Conservation (phyloP, 2,888 invertebrate genomes). For the Synanthedon tipuliformis region DNA sequence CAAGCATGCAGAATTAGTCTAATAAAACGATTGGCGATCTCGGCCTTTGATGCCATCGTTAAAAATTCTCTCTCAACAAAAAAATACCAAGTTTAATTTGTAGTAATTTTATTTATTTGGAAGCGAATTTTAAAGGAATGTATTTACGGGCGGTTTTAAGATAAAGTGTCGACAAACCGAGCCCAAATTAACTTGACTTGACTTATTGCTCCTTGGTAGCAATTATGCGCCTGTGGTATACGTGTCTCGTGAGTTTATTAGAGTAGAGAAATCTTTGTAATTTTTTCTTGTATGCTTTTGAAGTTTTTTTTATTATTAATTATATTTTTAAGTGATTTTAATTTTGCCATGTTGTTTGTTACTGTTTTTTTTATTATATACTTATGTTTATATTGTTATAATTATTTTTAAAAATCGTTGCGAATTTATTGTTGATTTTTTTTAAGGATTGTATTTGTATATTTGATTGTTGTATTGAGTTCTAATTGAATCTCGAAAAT, state of each 20-base stretch:
- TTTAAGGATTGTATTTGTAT: too few relatives aligned
- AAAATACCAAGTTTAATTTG: too few relatives aligned
- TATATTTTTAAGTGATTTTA: neutral
- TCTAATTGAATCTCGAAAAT: too few relatives aligned
- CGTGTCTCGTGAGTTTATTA: neutral
- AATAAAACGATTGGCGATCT: too few relatives aligned
- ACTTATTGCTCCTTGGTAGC: neutral
- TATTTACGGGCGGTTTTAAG: conserved; percentile 2
- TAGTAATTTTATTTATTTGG: too few relatives aligned
- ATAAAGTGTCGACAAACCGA: conserved; percentile 3
- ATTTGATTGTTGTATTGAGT: too few relatives aligned
- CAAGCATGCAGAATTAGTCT: conserved; percentile 80
- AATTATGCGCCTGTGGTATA: neutral
- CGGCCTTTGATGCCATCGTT: too few relatives aligned
- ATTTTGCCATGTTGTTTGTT: neutral
- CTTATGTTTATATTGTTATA: too few relatives aligned
- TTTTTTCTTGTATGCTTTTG: neutral
- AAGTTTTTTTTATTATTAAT: neutral
- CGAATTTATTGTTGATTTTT: too few relatives aligned
- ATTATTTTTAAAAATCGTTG: too few relatives aligned
- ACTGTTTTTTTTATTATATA: neutral
- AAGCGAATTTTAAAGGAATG: neutral
- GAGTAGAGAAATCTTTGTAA: neutral
- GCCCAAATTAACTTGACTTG: conserved; percentile 1
- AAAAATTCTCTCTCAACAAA: too few relatives aligned